A percentile compares a stretch with the other conserved stretches of the same genome.
phyloP scores from a whole-genome alignment of 2,888 invertebrate species.

The Abrostola triplasia region DNA sequence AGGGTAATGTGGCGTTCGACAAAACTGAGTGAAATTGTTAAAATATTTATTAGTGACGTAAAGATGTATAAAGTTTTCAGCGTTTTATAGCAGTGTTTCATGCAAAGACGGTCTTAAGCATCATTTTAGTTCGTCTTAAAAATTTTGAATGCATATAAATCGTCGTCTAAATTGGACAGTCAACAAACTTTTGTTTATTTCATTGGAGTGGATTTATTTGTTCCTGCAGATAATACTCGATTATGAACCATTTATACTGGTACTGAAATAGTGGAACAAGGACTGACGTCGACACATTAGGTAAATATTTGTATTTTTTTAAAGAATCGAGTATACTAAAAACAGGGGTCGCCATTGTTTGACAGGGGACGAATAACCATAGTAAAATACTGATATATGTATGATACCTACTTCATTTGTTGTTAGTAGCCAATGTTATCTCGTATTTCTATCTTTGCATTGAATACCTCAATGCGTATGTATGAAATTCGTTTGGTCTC shows the following conservation, averaged over 20 bases:
- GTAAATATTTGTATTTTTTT: slow-evolving; percentile 75
- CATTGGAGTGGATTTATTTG: slow-evolving; percentile 82
- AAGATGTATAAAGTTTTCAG: slow-evolving; percentile 85
- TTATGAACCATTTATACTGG: slow-evolving; percentile 83
- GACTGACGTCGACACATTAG: slow-evolving; percentile 84
- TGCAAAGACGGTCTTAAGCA: slow-evolving; percentile 78
- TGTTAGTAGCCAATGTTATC: slow-evolving; percentile 67
- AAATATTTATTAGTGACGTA: slow-evolving; percentile 83
- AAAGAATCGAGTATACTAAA: slow-evolving; percentile 70
- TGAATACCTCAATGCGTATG: slow-evolving; percentile 42
- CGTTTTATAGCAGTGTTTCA: slow-evolving; percentile 86
- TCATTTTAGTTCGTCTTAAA: slow-evolving; percentile 80
- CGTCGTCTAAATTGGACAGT: slow-evolving; percentile 86
- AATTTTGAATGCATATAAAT: slow-evolving; percentile 81
- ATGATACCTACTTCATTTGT: slow-evolving; percentile 61
- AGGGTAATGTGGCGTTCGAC: slow-evolving; percentile 88
- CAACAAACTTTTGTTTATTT: slow-evolving; percentile 89
- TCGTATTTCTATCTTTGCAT: slow-evolving; percentile 48
- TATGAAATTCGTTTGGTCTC: slow-evolving; percentile 46
- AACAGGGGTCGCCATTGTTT: slow-evolving; percentile 87
- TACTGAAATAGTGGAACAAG: slow-evolving; percentile 83
- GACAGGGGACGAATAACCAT: slow-evolving; percentile 73
- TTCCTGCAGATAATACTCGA: slow-evolving; percentile 79
- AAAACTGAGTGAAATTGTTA: slow-evolving; percentile 86
- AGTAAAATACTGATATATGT: slow-evolving; percentile 57